Percentiles rank a stretch among this genome's conserved stretches.
Conservation (phyloP, 2,888 invertebrate genomes). For the Eilema griseolum region DNA sequence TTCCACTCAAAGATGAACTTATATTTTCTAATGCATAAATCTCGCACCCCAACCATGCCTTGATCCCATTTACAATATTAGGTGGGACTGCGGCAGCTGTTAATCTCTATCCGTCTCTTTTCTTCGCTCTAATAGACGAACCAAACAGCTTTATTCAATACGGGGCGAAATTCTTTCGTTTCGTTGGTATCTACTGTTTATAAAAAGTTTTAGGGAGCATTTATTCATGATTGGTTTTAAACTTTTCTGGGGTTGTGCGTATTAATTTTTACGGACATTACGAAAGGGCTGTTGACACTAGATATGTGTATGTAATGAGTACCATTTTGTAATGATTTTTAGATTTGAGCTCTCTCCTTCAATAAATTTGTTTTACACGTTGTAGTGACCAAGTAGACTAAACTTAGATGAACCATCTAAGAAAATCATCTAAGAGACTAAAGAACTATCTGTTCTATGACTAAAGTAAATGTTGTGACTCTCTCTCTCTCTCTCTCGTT, state of each 20-base stretch:
- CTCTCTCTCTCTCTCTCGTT: too few species aligned
- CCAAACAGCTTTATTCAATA: constrained; percentile 7
- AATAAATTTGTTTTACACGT: too few species aligned
- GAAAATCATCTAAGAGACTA: too few species aligned
- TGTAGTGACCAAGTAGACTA: too few species aligned
- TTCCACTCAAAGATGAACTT: constrained; percentile 8
- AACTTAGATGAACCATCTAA: too few species aligned
- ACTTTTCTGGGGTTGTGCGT: not conserved
- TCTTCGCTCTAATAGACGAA: constrained; percentile 11
- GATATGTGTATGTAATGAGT: too few species aligned
- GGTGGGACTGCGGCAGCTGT: constrained; percentile 21
- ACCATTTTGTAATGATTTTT: too few species aligned
- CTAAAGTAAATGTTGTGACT: too few species aligned
- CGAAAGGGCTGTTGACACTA: not conserved
- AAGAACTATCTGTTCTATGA: too few species aligned
- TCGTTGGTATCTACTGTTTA: not conserved
- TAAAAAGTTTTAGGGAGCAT: not conserved
- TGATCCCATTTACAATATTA: constrained; percentile 25
- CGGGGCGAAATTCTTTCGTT: not conserved
- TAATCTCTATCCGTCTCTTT: constrained; percentile 23
- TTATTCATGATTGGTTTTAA: not conserved
- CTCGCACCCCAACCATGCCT: constrained; percentile 16
- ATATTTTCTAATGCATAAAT: constrained; percentile 15
- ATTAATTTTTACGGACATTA: not conserved
- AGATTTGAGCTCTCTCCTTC: too few species aligned